Evolutionary conservation across 2,797 vertebrate genomes (phyloP).

Genomic region (Hoplostethus mediterraneus): DNA sequence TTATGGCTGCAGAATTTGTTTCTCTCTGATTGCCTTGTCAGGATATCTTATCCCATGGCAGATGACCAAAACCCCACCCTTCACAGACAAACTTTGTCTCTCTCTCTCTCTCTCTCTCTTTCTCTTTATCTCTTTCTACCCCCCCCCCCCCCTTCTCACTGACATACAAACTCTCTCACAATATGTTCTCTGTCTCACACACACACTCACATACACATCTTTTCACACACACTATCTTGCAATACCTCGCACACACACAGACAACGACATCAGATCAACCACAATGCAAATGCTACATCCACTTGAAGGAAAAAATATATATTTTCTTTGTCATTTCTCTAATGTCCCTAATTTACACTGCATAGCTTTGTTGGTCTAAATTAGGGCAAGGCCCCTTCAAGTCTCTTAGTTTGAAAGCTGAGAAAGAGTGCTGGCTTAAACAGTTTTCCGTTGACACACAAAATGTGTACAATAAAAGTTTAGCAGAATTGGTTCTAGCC

Average conservation of each 20-base stretch:
- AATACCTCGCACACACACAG: slow-evolving; percentile 36
- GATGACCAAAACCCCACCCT: slow-evolving; percentile 81
- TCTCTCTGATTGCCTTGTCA: slow-evolving; percentile 86
- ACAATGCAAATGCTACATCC: not conserved
- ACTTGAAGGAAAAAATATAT: not conserved
- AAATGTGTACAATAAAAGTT: slow-evolving; percentile 10
- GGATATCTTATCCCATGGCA: slow-evolving; percentile 84
- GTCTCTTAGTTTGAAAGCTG: not conserved
- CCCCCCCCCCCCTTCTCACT: slow-evolving; percentile 10
- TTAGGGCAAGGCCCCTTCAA: not conserved
- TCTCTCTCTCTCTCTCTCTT: slow-evolving; percentile 32
- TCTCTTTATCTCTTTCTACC: not conserved
- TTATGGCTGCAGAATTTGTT: slow-evolving; percentile 82
- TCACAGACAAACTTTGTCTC: slow-evolving; percentile 56
- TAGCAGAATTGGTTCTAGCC: slow-evolving; percentile 18
- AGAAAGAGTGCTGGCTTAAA: slow-evolving; percentile 2
- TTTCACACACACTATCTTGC: slow-evolving; percentile 34
- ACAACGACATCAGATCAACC: not conserved
- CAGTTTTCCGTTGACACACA: slow-evolving; percentile 21
- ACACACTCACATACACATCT: slow-evolving; percentile 25
- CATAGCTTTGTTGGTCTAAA: not conserved
- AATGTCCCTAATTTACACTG: not conserved
- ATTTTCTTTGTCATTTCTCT: not conserved
- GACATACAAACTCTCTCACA: slow-evolving; percentile 55
- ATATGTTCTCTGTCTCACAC: slow-evolving; percentile 57